phyloP scores from a whole-genome alignment of 1,140 invertebrate genomes.

The Lepidurus packardi region DNA sequence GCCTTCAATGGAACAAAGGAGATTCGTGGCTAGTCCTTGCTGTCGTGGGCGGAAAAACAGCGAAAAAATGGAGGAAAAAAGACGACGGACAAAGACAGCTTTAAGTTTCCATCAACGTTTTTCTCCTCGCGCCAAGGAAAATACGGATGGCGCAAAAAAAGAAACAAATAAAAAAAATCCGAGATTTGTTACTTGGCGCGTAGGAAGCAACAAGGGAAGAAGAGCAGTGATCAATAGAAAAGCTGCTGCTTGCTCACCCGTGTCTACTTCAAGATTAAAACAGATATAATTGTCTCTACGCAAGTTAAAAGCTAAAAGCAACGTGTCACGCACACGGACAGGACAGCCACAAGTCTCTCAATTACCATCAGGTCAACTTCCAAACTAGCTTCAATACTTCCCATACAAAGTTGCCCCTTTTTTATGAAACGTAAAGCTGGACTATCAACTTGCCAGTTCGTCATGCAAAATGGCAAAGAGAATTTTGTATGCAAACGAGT shows the following conservation, averaged over 20 bases:
- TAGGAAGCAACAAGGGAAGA: slow-evolving; percentile 18
- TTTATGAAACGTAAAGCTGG: too few species aligned
- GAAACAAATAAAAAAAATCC: background rate
- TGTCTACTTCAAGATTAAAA: background rate
- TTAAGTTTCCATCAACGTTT: background rate
- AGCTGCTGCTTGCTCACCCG: background rate
- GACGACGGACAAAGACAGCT: slow-evolving; percentile 23
- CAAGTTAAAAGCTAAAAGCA: too few species aligned
- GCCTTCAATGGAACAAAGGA: slow-evolving; percentile 16
- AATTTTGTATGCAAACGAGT: too few species aligned
- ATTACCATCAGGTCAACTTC: background rate
- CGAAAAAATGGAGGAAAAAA: background rate
- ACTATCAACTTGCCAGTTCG: too few species aligned
- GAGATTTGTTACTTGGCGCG: slow-evolving; percentile 16
- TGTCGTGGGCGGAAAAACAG: slow-evolving; percentile 19
- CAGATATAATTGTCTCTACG: too few species aligned
- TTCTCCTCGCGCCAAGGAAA: background rate
- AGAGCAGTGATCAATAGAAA: slow-evolving; percentile 24
- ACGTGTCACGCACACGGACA: background rate
- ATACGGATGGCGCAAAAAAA: slow-evolving; percentile 10
- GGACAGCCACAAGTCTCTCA: background rate
- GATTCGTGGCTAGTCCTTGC: background rate
- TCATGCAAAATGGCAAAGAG: too few species aligned
- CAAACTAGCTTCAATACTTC: too few species aligned
- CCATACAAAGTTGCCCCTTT: too few species aligned